Conservation (phyloP, 2,113 vertebrate genomes). For the Pungitius pungitius region DNA sequence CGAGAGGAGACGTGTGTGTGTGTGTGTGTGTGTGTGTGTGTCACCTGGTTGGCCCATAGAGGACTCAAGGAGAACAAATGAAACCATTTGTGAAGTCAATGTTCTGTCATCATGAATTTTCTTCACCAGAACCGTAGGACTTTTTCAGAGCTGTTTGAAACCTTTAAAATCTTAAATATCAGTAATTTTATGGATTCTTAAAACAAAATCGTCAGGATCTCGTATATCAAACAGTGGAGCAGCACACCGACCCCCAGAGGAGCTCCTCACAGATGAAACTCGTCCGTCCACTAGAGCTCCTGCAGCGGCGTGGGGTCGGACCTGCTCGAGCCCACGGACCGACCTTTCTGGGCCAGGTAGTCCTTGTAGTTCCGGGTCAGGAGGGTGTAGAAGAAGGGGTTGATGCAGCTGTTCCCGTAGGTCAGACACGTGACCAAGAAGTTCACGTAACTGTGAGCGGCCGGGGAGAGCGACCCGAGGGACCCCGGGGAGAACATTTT, state of each 20-base stretch:
- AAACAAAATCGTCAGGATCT: too few species aligned
- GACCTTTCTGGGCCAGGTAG: slow-evolving; percentile 72
- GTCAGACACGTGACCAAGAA: slow-evolving; percentile 88
- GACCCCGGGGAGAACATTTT: slow-evolving; percentile 76
- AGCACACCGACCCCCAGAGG: not conserved
- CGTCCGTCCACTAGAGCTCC: slow-evolving; percentile 33
- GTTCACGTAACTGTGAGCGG: slow-evolving; percentile 84
- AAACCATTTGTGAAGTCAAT: too few species aligned
- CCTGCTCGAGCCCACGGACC: slow-evolving; percentile 66
- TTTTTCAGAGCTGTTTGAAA: not conserved
- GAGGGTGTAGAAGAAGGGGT: slow-evolving; percentile 87
- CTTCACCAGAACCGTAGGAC: too few species aligned
- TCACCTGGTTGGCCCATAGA: not conserved
- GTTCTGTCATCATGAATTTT: not conserved
- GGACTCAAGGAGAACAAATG: not conserved
- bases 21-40: not conserved
- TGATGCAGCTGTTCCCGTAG: slow-evolving; percentile 88
- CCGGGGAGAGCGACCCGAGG: slow-evolving; percentile 71
- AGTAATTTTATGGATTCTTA: not conserved
- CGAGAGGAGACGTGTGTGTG: slow-evolving; percentile 5
- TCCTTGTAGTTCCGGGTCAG: slow-evolving; percentile 80
- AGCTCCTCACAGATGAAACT: too few species aligned
- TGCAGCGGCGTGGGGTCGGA: slow-evolving; percentile 63
- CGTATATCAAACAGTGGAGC: too few species aligned
- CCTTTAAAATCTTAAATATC: not conserved